Conservation (phyloP, 2,797 vertebrate species). For the Alca torda region DNA sequence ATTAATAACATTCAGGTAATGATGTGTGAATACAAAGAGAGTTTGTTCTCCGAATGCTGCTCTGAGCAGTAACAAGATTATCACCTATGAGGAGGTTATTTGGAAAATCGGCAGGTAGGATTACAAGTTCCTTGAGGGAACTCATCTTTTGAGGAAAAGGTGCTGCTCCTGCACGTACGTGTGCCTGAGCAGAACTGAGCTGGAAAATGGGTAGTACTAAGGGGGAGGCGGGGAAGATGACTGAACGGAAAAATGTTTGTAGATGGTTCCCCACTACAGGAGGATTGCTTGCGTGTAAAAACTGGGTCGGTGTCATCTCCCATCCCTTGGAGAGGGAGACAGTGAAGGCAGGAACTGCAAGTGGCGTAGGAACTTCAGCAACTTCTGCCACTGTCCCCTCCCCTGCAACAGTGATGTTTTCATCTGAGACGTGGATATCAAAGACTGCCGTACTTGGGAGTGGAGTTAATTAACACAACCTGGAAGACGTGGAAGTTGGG, state of each 20-base stretch:
- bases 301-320: background rate
- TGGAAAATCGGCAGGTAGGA: background rate
- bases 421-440: background rate
- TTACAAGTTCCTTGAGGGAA: background rate
- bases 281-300: background rate
- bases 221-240: background rate
- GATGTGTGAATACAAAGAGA: background rate
- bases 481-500: background rate
- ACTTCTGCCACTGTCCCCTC: background rate
- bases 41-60: background rate
- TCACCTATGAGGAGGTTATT: background rate
- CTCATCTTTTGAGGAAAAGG: background rate
- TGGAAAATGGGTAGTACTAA: background rate
- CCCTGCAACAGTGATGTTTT: background rate
- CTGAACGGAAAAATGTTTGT: background rate
- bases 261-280: background rate
- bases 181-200: background rate
- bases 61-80: background rate
- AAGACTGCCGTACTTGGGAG: background rate
- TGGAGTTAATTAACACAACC: conserved; percentile 23
- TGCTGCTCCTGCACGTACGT: rapidly evolving
- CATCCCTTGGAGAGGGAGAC: background rate
- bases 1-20: background rate
- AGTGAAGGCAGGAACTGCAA: background rate
- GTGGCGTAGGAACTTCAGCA: background rate